Evolutionary conservation across 2,888 invertebrate species (phyloP), one percentile per base, ranked within the genome.

Genomic region (Ectropis crepuscularia): DNA sequence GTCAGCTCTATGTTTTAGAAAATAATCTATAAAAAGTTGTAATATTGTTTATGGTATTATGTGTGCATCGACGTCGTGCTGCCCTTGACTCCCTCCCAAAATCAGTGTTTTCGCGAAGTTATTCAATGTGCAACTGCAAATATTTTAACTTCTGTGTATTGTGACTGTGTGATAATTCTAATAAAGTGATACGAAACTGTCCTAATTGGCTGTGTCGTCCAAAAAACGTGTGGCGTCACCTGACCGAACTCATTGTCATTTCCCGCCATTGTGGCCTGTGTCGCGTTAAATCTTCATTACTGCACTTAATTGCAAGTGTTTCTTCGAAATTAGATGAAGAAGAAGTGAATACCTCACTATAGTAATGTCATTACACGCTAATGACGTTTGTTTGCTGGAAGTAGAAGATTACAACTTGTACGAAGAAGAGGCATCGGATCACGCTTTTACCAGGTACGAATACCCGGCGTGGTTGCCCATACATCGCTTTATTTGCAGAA

Each of bases 201-300:
- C 66, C 73, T 66, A 65, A 64, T 67, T 68, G 39, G 6, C 75
- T 69, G 74, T 80, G 78, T 78, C 75, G 77, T 78, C 74, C 70
- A 71, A 77, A 86, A 82, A 82, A 84, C 77, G 83, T 83, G 82
- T 86, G 87, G 93, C 93, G 93, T 93, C 93, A 92, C 92, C 92
- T 92, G 92, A 92, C 92, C 81, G 88, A 80, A 80, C 87, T 90
- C 91, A 90, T 92, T 92, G 93, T 93, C 92, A 92, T 93, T 93
- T 93, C 93, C 93, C 93, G 93, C 93, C 93, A 93, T 93, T 93
- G 93, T 92, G 90, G 89, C 80, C 84, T 80, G 86, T 86, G 83
- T 81, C 68, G 70, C 66, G 68, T 61, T 81, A 80, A 77, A 82
- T 82, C 68, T 80, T 79, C 77, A 57, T 28, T 69, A 65, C 77